Conservation (phyloP, 2,797 vertebrate genomes). For the Luscinia luscinia region DNA sequence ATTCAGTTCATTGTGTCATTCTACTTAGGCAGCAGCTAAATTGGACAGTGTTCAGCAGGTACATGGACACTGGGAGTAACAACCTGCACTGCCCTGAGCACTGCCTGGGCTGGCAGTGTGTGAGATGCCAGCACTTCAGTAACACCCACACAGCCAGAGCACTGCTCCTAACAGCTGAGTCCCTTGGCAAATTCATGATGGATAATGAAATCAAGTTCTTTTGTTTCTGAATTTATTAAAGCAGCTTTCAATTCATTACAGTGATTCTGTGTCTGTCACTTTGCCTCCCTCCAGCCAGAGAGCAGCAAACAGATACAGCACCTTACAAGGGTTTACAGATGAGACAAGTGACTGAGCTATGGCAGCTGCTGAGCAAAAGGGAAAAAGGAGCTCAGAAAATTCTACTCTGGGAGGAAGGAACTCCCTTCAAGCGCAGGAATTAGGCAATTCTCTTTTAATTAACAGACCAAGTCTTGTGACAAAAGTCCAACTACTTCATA, state of each 20-base stretch:
- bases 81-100: neutral
- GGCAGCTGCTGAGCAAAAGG: neutral
- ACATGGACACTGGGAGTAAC: neutral
- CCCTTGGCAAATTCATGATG: constrained; percentile 52
- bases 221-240: constrained; percentile 54
- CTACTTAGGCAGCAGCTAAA: neutral
- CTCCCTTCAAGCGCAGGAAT: neutral
- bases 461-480: neutral
- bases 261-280: neutral
- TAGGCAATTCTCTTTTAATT: neutral
- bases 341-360: neutral
- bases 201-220: constrained; percentile 37
- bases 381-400: neutral
- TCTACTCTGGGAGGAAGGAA: neutral
- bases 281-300: neutral
- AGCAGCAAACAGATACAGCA: neutral
- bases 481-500: neutral
- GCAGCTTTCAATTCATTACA: constrained; percentile 52
- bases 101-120: neutral
- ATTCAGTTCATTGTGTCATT: neutral
- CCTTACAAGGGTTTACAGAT: neutral
- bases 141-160: neutral
- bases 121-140: neutral
- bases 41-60: neutral
- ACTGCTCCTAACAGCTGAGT: neutral